Evolutionary conservation across 2,113 vertebrate species (phyloP).

Genomic region (Ictalurus furcatus): DNA sequence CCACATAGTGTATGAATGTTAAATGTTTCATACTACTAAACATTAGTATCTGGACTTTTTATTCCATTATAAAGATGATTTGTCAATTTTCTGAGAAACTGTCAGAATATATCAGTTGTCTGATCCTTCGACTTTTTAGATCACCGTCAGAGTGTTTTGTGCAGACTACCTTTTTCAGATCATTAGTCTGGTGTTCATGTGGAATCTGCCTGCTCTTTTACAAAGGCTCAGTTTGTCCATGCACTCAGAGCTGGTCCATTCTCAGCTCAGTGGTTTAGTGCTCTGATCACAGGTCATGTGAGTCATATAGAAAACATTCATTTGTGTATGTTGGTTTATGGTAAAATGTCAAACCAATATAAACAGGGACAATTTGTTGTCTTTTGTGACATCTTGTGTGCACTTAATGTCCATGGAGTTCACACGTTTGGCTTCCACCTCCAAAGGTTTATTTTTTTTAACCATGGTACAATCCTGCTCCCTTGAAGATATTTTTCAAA

Average conservation of each 20-base stretch:
- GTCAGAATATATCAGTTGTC: background rate
- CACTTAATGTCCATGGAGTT: background rate
- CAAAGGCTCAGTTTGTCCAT: background rate
- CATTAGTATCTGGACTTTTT: background rate
- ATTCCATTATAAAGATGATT: background rate
- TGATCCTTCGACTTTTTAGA: background rate
- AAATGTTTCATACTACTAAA: background rate
- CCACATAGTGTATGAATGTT: background rate
- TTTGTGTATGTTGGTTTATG: background rate
- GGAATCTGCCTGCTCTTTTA: background rate
- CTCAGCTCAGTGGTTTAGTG: background rate
- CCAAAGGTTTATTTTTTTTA: background rate
- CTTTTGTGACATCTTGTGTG: background rate
- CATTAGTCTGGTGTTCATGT: background rate
- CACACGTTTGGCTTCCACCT: background rate
- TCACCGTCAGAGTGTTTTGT: background rate
- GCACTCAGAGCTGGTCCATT: too few species aligned
- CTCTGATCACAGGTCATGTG: background rate
- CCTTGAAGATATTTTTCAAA: background rate
- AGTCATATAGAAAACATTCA: background rate
- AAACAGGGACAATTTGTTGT: background rate
- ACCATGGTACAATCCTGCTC: background rate
- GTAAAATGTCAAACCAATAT: background rate
- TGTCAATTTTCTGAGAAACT: background rate
- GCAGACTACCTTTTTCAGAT: background rate